Evolutionary conservation across 2,797 vertebrate genomes (phyloP).

Genomic region (Chelidonichthys spinosus): DNA sequence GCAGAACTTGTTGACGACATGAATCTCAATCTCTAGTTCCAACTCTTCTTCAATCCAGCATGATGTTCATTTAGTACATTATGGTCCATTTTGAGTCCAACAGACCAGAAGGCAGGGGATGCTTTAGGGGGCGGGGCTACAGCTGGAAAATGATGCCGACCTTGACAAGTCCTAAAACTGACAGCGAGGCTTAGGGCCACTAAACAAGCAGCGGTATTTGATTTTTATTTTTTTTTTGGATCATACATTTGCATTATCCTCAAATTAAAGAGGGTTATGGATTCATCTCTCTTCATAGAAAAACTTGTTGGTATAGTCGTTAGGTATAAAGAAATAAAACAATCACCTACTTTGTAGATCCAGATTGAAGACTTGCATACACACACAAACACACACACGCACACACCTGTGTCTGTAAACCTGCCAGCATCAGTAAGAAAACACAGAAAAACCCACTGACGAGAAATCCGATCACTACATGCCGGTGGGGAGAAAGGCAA

Average conservation of each 20-base stretch:
- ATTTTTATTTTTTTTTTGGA: neutral
- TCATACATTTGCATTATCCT: neutral
- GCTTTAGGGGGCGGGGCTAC: no score
- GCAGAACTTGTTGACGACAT: no score
- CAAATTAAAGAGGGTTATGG: neutral
- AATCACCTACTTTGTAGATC: neutral
- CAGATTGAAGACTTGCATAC: neutral
- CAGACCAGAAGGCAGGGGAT: no score
- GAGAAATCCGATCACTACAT: neutral
- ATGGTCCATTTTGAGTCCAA: no score
- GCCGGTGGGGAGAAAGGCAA: slow-evolving; percentile 10
- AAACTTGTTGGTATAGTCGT: no score
- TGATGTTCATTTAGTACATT: no score
- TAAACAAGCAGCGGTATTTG: neutral
- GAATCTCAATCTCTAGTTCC: no score
- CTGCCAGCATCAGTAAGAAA: slow-evolving; percentile 1
- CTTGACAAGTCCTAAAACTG: no score
- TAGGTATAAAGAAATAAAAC: neutral
- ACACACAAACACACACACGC: no score
- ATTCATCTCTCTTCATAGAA: neutral
- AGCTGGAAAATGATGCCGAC: no score
- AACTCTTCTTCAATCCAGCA: no score
- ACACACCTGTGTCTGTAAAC: slow-evolving; percentile 16
- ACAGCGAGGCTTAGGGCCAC: neutral
- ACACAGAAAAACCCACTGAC: neutral